phyloP scores from a whole-genome alignment of 2,888 invertebrate species.

The Trachelus tabidus region DNA sequence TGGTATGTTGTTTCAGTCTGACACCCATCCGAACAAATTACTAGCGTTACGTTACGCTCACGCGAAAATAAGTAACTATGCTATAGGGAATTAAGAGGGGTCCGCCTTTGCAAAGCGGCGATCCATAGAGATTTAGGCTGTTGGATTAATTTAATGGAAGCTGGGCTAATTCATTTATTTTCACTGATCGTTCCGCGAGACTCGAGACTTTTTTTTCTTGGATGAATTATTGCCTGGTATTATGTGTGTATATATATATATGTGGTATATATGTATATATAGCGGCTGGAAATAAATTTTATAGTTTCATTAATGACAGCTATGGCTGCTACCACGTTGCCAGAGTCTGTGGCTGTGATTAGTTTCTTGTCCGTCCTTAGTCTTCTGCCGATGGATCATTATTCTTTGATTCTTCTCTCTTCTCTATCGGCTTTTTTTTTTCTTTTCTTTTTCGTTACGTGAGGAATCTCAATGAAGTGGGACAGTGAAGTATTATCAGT shows the following conservation, averaged over 20 bases:
- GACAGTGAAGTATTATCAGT: background rate
- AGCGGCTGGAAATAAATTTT: background rate
- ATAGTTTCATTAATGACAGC: background rate
- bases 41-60: background rate
- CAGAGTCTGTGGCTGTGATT: background rate
- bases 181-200: background rate
- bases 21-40: slow-evolving; percentile 19
- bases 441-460: background rate
- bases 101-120: background rate
- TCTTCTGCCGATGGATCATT: background rate
- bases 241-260: too few species aligned
- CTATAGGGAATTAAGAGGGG: background rate
- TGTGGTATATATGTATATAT: too few species aligned
- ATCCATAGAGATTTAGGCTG: background rate
- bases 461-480: background rate
- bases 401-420: background rate
- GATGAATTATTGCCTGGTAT: background rate
- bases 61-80: background rate
- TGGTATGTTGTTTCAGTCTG: slow-evolving; percentile 5
- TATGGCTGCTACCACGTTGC: background rate
- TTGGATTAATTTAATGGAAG: background rate
- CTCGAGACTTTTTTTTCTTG: background rate
- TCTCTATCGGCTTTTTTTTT: background rate
- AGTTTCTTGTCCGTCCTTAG: background rate
- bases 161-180: background rate